Conservation (phyloP, 2,797 vertebrate species). For the Danionella dracula region DNA sequence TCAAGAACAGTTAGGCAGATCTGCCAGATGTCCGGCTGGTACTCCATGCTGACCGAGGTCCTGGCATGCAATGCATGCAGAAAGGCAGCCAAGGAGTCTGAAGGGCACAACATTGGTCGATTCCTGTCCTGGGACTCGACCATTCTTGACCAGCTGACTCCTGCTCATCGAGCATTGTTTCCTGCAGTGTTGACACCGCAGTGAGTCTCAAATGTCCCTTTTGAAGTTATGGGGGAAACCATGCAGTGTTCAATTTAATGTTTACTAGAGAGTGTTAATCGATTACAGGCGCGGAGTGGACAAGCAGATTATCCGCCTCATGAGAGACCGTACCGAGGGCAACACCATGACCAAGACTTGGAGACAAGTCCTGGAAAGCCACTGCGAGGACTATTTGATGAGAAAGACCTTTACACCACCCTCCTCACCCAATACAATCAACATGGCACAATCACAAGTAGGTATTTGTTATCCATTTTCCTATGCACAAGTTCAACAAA, state of each 20-base stretch:
- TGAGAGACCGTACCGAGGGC: not conserved
- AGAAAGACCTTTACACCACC: too few relatives aligned
- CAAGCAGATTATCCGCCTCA: not conserved
- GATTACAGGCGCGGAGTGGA: not conserved
- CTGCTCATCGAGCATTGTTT: not conserved
- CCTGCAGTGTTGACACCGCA: not conserved
- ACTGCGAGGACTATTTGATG: too few relatives aligned
- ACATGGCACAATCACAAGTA: not conserved
- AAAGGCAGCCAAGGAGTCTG: not conserved
- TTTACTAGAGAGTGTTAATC: too few relatives aligned
- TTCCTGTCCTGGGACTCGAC: not conserved
- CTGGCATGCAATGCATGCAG: not conserved
- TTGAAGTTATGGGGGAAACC: too few relatives aligned
- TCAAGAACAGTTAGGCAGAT: not conserved
- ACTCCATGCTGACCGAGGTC: not conserved
- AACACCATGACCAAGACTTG: constrained; percentile 11
- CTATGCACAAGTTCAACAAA: too few relatives aligned
- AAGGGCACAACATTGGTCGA: not conserved
- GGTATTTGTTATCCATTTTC: not conserved
- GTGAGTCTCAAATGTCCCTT: not conserved
- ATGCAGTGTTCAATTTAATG: too few relatives aligned
- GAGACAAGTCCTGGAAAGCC: too few relatives aligned
- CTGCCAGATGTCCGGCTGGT: not conserved
- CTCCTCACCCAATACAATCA: too few relatives aligned
- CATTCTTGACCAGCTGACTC: not conserved